phyloP scores from a whole-genome alignment of 2,888 invertebrate genomes.

The Ophion slaviceki region DNA sequence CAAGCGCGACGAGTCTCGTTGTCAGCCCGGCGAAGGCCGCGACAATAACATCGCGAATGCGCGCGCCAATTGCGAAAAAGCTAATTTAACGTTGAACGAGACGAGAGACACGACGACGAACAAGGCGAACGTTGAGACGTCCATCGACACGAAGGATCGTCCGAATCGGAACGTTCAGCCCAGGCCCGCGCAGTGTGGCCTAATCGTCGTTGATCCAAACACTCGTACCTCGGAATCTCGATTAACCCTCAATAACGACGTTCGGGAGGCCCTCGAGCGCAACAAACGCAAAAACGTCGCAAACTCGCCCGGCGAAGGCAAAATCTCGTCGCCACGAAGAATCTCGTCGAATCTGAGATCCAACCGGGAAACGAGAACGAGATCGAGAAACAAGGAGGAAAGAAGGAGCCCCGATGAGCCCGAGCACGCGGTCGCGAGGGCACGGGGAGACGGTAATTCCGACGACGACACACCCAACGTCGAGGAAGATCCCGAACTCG shows the following conservation, averaged over 20 bases:
- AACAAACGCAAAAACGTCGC: neutral
- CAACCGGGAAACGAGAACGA: slow-evolving; percentile 23
- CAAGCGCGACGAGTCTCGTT: neutral
- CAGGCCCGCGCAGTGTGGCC: slow-evolving; percentile 83
- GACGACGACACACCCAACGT: slow-evolving; percentile 81
- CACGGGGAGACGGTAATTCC: slow-evolving; percentile 81
- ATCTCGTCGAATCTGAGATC: slow-evolving; percentile 30
- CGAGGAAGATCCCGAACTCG: slow-evolving; percentile 91
- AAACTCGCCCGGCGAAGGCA: slow-evolving; percentile 39
- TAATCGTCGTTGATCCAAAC: slow-evolving; percentile 66
- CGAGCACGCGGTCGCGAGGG: slow-evolving; percentile 83
- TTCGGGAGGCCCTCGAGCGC: neutral
- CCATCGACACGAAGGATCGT: slow-evolving; percentile 67
- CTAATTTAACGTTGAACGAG: slow-evolving; percentile 22
- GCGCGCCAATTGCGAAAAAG: neutral
- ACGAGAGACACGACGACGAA: slow-evolving; percentile 55
- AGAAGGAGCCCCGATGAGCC: slow-evolving; percentile 72
- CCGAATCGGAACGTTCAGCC: slow-evolving; percentile 69
- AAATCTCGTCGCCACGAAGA: slow-evolving; percentile 40
- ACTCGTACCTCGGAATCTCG: slow-evolving; percentile 8
- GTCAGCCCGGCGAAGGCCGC: neutral
- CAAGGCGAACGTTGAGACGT: slow-evolving; percentile 65
- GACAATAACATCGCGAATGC: neutral
- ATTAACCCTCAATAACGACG: neutral
- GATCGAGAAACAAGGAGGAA: slow-evolving; percentile 68